phyloP scores from a whole-genome alignment of 2,113 vertebrate genomes.

The Apistogramma diplotaenia region DNA sequence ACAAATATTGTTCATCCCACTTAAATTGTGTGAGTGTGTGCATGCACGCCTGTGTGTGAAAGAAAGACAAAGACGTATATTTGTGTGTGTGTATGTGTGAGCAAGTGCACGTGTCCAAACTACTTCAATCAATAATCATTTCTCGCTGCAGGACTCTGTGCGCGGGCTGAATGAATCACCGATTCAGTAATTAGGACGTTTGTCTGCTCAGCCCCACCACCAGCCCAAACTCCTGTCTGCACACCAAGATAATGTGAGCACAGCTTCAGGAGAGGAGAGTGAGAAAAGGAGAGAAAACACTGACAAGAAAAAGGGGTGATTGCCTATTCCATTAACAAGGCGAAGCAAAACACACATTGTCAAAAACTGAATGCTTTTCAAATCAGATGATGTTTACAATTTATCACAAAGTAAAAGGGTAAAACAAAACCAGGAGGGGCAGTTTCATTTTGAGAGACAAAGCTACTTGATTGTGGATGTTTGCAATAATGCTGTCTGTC shows the following conservation, averaged over 20 bases:
- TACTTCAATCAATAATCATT: conserved; percentile 72
- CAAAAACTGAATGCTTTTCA: conserved; percentile 36
- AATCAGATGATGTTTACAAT: conserved; percentile 46
- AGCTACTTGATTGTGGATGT: neutral
- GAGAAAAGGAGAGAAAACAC: conserved; percentile 2
- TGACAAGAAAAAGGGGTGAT: conserved; percentile 45
- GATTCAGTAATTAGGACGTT: conserved; percentile 67
- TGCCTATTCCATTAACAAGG: conserved; percentile 51
- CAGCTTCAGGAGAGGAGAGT: conserved; percentile 25
- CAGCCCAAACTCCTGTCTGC: conserved; percentile 42
- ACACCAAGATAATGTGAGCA: conserved; percentile 59
- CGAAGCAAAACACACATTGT: conserved; percentile 33
- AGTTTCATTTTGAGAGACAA: conserved; percentile 24
- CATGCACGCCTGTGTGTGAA: neutral
- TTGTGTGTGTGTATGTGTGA: conserved; percentile 37
- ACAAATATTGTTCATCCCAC: conserved; percentile 62
- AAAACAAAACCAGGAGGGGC: conserved; percentile 1
- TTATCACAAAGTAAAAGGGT: conserved; percentile 41
- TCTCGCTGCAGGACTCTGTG: conserved; percentile 52
- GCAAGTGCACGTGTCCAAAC: conserved; percentile 56
- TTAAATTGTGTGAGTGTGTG: conserved; percentile 46
- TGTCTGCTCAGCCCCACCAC: conserved; percentile 38
- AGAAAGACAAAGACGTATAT: conserved; percentile 39
- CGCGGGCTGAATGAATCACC: conserved; percentile 61
- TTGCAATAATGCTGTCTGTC: conserved; percentile 23